A percentile compares a stretch with the other conserved stretches of the same genome.
phyloP scores from a whole-genome alignment of 2,888 invertebrate genomes.

The Liposcelis brunnea region DNA sequence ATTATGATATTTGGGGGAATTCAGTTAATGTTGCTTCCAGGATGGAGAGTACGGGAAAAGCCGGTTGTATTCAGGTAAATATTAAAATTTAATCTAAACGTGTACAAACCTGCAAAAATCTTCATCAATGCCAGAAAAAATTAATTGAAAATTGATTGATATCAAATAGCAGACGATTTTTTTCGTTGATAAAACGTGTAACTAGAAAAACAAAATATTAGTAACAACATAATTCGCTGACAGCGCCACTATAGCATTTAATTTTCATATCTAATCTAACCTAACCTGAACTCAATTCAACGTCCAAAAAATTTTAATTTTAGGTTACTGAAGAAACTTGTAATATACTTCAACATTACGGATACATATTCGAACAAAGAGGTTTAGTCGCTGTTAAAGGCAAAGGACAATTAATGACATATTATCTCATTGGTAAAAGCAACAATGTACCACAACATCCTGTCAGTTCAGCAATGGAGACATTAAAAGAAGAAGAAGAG shows the following conservation, averaged over 20 bases:
- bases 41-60: constrained; percentile 96
- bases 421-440: constrained; percentile 52
- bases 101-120: no score
- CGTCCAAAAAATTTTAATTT: constrained; percentile 14
- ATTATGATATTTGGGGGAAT: constrained; percentile 95
- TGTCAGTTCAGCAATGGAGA: constrained; percentile 15
- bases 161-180: no score
- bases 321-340: constrained; percentile 93
- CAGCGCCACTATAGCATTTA: background rate
- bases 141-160: background rate
- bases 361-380: constrained; percentile 84
- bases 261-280: background rate
- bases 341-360: constrained; percentile 71
- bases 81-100: no score
- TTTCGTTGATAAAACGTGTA: no score
- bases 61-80: constrained; percentile 76
- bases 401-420: constrained; percentile 91
- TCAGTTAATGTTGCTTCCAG: constrained; percentile 93
- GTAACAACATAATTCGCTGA: no score
- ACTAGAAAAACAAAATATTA: no score
- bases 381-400: constrained; percentile 93
- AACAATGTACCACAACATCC: constrained; percentile 16
- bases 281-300: background rate
- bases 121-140: no score
- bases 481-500: constrained; percentile 17